Evolutionary conservation across 1,140 invertebrate species (phyloP).

Genomic region (Drosophila tristis): DNA sequence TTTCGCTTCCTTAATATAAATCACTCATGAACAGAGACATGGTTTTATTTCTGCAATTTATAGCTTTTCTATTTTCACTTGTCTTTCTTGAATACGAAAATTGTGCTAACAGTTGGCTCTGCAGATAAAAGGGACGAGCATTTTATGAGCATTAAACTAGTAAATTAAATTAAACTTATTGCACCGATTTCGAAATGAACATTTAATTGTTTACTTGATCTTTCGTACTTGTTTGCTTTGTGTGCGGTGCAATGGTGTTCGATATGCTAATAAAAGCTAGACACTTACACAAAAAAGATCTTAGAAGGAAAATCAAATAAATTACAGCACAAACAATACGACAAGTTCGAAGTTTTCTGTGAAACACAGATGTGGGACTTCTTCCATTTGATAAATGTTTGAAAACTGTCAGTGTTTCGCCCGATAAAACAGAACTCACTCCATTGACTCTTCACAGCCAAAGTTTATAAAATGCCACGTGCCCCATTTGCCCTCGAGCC

Average conservation of each 20-base stretch:
- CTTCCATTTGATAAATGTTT: slow-evolving; percentile 66
- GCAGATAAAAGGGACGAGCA: slow-evolving; percentile 38
- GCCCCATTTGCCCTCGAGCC: slow-evolving; percentile 40
- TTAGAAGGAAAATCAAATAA: slow-evolving; percentile 47
- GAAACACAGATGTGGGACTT: slow-evolving; percentile 17
- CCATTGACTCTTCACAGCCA: slow-evolving; percentile 12
- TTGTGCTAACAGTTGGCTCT: background rate
- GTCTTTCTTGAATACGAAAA: slow-evolving; percentile 3
- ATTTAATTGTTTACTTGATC: slow-evolving; percentile 64
- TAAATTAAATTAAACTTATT: slow-evolving; percentile 35
- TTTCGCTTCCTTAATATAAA: slow-evolving; percentile 17
- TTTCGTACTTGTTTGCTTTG: slow-evolving; percentile 43
- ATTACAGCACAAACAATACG: slow-evolving; percentile 50
- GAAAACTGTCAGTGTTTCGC: slow-evolving; percentile 68
- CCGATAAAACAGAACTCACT: slow-evolving; percentile 57
- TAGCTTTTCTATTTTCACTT: slow-evolving; percentile 40
- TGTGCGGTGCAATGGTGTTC: slow-evolving; percentile 37
- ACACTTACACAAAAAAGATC: slow-evolving; percentile 24
- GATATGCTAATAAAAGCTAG: slow-evolving; percentile 49
- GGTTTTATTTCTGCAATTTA: slow-evolving; percentile 52
- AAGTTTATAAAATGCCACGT: slow-evolving; percentile 58
- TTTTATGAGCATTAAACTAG: slow-evolving; percentile 57
- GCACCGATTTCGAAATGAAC: slow-evolving; percentile 40
- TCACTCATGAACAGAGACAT: slow-evolving; percentile 6
- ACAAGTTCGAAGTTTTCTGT: slow-evolving; percentile 48